phyloP scores from a whole-genome alignment of 2,113 vertebrate genomes.

The Lophotis ruficrista region DNA sequence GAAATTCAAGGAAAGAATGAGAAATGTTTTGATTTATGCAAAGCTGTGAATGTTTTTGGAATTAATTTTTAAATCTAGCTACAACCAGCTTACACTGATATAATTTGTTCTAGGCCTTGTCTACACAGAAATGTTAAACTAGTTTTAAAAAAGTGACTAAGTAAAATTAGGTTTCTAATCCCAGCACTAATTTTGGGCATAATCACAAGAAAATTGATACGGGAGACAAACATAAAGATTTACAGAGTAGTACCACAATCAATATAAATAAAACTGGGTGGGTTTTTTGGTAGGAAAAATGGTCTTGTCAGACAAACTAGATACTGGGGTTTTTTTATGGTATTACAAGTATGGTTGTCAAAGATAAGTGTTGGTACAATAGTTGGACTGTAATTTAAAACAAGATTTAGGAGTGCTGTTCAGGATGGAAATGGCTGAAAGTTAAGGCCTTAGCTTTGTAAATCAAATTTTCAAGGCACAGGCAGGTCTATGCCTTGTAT shows the following conservation, averaged over 20 bases:
- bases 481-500: not conserved
- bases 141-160: not conserved
- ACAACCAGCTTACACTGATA: not conserved
- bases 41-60: conserved; percentile 45
- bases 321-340: not conserved
- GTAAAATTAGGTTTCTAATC: not conserved
- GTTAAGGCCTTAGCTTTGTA: not conserved
- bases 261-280: not conserved
- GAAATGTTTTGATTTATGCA: conserved; percentile 45
- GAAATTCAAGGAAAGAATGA: conserved; percentile 32
- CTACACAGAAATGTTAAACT: not conserved
- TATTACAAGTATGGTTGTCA: not conserved
- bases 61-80: conserved; percentile 50
- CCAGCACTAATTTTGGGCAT: not conserved
- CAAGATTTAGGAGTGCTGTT: not conserved
- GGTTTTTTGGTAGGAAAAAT: not conserved
- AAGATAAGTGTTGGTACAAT: not conserved
- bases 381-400: not conserved
- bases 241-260: not conserved
- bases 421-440: not conserved
- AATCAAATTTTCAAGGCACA: not conserved
- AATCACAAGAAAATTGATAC: not conserved
- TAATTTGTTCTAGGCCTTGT: conserved; percentile 1
- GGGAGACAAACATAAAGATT: not conserved
- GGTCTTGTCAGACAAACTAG: not conserved